Conservation (phyloP, 2,888 invertebrate species). For the Sesia apiformis region DNA sequence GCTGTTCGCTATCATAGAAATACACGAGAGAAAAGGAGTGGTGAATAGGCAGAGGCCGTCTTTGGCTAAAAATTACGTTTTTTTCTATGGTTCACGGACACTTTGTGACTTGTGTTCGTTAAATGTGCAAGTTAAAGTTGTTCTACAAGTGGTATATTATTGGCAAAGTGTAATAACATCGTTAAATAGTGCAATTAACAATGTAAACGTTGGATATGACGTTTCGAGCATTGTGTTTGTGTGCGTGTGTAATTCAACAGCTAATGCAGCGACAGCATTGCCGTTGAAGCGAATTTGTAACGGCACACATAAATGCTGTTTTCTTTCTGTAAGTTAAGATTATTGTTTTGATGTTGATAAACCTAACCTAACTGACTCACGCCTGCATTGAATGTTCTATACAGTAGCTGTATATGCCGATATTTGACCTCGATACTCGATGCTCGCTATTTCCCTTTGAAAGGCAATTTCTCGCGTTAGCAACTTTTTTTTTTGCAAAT, state of each 20-base stretch:
- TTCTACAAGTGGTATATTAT: constrained; percentile 47
- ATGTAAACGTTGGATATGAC: constrained; percentile 68
- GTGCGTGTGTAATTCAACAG: constrained; percentile 53
- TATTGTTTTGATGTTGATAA: constrained; percentile 10
- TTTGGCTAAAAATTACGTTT: constrained; percentile 61
- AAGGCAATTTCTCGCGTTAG: constrained; percentile 40
- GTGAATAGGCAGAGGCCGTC: constrained; percentile 61
- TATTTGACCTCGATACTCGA: constrained; percentile 52
- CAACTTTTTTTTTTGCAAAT: constrained; percentile 29
- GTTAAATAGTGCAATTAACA: constrained; percentile 56
- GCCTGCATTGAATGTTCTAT: constrained; percentile 21
- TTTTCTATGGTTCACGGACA: constrained; percentile 55
- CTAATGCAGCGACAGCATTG: constrained; percentile 49
- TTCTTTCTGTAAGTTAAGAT: constrained; percentile 50
- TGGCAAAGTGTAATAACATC: constrained; percentile 43
- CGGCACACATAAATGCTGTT: constrained; percentile 59
- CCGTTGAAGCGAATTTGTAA: constrained; percentile 69
- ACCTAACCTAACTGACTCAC: constrained; percentile 30
- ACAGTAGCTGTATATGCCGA: constrained; percentile 21
- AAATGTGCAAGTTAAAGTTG: constrained; percentile 41
- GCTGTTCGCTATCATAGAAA: constrained; percentile 73
- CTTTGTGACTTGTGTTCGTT: constrained; percentile 35
- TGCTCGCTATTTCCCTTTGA: constrained; percentile 38
- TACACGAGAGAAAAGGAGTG: constrained; percentile 73
- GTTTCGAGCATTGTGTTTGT: constrained; percentile 56